Evolutionary conservation across 64 coral and sea anemone genomes (phyloP), one percentile per base, ranked within the genome.

Genomic region (Anthopleura sola): DNA sequence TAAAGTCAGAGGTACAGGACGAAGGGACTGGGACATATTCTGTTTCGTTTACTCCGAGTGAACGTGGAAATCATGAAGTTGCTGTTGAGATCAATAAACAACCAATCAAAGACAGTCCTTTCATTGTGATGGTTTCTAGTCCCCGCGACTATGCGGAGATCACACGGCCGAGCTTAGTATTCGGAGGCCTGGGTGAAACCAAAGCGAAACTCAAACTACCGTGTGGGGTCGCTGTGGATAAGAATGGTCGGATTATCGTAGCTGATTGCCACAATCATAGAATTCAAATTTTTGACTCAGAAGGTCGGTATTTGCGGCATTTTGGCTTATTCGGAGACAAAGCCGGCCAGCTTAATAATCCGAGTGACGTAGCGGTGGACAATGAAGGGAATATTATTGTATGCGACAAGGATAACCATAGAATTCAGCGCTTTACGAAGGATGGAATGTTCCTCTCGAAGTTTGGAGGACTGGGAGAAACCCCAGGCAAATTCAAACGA

Each of bases 181-280:
- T 99, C 44, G 89, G 90, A 53, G 64, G 89, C 68, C 34, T 92
- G 23, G 90, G 92, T 3, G 84, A 99, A 83, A 54, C 69, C 32
- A 89, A 86, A 58, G 84, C 83, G 31, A 96, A 96, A 46, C 88
- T 99, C 33, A 99, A 95, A 24, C 86, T 99, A 51, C 97, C 97
- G 26, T 99, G 92, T 75, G 97, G 97, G 0, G 97, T 99, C 9
- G 87, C 90, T 33, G 90, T 99, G n/a, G 93, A 99, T 47, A 81
- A 66, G 55, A 75, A 82, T 20, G 93, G 93, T 19, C 91, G 88
- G 26, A 90, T 95, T 20, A 62, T 99, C 20, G 87, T 95, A 16
- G 88, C 97, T 3, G 97, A 99, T 69, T 99, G 97, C 37, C 97
- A 89, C 44, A 99, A 99, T 85, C 90, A 99, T 51, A 88, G 97